Evolutionary conservation across 2,797 vertebrate species (phyloP).

Genomic region (Manis pentadactyla): DNA sequence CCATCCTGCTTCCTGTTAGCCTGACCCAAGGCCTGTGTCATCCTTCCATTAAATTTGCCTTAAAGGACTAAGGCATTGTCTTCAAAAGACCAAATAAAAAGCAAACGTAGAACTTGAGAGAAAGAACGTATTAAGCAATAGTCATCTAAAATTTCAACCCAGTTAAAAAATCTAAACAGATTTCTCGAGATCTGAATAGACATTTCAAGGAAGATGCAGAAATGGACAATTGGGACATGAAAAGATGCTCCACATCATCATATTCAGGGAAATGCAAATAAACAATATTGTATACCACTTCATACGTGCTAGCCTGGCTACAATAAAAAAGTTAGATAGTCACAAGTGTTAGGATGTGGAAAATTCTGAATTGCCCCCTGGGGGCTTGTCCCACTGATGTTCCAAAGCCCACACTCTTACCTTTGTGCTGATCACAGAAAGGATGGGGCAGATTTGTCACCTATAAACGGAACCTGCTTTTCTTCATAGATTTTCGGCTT

Average conservation of each 20-base stretch:
- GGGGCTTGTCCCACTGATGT: background rate
- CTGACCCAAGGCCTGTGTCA: too few relatives aligned
- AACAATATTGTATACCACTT: too few relatives aligned
- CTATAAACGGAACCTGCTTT: background rate
- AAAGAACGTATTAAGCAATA: background rate
- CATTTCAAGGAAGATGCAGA: too few relatives aligned
- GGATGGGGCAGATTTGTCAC: background rate
- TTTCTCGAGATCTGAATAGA: too few relatives aligned
- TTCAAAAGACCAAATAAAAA: background rate
- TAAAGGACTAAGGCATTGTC: background rate
- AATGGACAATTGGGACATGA: too few relatives aligned
- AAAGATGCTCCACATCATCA: too few relatives aligned
- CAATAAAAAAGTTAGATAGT: too few relatives aligned
- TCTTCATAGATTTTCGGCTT: background rate
- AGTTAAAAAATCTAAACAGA: too few relatives aligned
- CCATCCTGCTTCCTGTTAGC: background rate
- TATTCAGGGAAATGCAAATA: too few relatives aligned
- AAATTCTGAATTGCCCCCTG: background rate
- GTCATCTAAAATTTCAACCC: background rate
- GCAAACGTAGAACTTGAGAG: background rate
- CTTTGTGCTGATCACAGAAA: background rate
- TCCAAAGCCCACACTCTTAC: background rate
- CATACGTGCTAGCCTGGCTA: too few relatives aligned
- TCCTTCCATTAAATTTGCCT: background rate
- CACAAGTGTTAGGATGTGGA: too few relatives aligned